Evolutionary conservation across 2,888 invertebrate genomes (phyloP).

Genomic region (Malthinus seriepunctatus): DNA sequence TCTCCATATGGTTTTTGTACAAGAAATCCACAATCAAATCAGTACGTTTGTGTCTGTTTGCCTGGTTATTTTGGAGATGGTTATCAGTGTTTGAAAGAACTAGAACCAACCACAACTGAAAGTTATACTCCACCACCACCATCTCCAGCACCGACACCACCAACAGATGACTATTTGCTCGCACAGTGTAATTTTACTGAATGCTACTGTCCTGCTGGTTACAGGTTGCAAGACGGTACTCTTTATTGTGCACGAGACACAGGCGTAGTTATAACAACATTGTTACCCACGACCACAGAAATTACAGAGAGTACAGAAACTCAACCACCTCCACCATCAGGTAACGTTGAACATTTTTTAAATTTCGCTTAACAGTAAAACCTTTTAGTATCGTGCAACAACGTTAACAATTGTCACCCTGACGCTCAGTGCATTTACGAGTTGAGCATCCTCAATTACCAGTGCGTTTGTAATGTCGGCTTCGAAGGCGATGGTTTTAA

Average conservation of each 20-base stretch:
- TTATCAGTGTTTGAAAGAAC: constrained; percentile 51
- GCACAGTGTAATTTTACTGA: constrained; percentile 52
- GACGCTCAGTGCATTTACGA: constrained; percentile 77
- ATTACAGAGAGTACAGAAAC: constrained; percentile 6
- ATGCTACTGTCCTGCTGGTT: constrained; percentile 66
- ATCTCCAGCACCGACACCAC: neutral
- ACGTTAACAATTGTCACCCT: constrained; percentile 77
- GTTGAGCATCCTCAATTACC: constrained; percentile 59
- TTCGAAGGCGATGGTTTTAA: constrained; percentile 82
- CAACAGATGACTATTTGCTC: constrained; percentile 31
- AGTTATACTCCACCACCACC: constrained; percentile 7
- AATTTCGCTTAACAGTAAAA: neutral
- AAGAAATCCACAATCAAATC: constrained; percentile 43
- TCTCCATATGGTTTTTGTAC: constrained; percentile 59
- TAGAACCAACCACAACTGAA: constrained; percentile 19
- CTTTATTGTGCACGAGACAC: constrained; percentile 39
- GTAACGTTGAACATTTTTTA: constrained; percentile 7
- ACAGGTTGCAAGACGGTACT: constrained; percentile 45
- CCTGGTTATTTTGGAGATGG: constrained; percentile 59
- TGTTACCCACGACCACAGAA: constrained; percentile 6
- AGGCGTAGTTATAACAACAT: constrained; percentile 20
- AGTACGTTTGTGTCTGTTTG: constrained; percentile 56
- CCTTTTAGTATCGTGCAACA: constrained; percentile 71
- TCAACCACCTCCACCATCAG: constrained; percentile 25
- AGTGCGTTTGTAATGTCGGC: constrained; percentile 81